A percentile compares a stretch with the other conserved stretches of the same genome.
These are phyloP conservation scores for Cynopterus brachyotis DNA, from an alignment of 2,113 vertebrate genomes.

Conservation along the genomic window DNA sequence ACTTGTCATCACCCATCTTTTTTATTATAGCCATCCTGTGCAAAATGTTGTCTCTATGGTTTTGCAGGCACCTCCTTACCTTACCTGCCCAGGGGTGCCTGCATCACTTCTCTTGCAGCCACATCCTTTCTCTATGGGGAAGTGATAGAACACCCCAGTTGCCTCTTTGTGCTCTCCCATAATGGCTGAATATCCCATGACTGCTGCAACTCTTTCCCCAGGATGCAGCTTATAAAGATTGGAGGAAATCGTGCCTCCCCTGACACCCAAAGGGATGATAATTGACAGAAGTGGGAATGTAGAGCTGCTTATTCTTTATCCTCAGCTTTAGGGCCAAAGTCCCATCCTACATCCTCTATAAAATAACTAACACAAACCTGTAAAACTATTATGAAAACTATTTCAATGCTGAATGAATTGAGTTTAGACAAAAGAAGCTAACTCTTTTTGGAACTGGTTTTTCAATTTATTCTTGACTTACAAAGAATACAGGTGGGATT, in stretches of 20 bases:
- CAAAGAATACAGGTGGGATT: neutral
- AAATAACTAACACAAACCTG: constrained; percentile 33
- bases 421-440: neutral
- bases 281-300: neutral
- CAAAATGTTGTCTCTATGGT: neutral
- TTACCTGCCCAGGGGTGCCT: neutral
- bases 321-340: constrained; percentile 1
- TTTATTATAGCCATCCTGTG: neutral
- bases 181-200: neutral
- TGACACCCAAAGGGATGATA: neutral
- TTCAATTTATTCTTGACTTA: constrained; percentile 50
- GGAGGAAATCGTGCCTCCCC: neutral
- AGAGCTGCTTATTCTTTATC: neutral
- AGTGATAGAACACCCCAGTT: neutral
- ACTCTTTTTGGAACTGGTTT: neutral
- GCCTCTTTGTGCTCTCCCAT: neutral
- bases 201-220: neutral
- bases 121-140: neutral
- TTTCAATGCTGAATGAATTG: neutral
- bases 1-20: neutral
- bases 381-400: constrained; percentile 41
- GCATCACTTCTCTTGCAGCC: neutral
- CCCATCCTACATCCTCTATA: neutral
- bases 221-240: neutral
- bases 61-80: neutral